Base-by-base conservation (phyloP, 2,888 invertebrate species). In the Drepana falcataria region DNA sequence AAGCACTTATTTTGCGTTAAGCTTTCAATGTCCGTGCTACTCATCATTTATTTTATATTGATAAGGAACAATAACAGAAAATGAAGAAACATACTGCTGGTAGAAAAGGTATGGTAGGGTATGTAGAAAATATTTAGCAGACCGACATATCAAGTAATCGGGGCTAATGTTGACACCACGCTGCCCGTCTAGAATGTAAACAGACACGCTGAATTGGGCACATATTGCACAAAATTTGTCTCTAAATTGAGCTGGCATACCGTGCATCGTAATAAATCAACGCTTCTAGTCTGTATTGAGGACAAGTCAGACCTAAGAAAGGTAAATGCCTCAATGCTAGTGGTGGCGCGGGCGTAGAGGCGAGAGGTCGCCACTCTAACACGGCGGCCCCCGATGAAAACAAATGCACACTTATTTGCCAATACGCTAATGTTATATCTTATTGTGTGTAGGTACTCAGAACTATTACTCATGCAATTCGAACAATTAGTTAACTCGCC, bases 241-340 rank as follows among this genome's bases (percentile, higher is more conserved):
- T 82, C 74, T 81, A 79, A 84, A 82, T 79, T 77, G 74, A 81
- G 73, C 68, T 74, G 61, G 75, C 82, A 85, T 84, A 82, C 81
- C 79, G 73, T 81, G 78, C 81, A 83, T 85, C 81, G 80, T 77
- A 80, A 85, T 87, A 86, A 87, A 87, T 87, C 84, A 86, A 83
- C 80, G 82, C 80, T 80, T 83, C 81, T 77, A 84, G 78, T 61
- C 67, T 69, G 81, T 83, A 88, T 86, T 88, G 88, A 87, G 89
- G 87, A 88, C 90, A 89, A 81, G 80, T 79, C 78, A 79, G 81
- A 86, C 83, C 88, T 87, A 87, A 85, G 88, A 88, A 88, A 88
- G 88, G 88, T 87, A 88, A 87, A 87, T 85, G 82, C 86, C 76
- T 87, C 85, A 87, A 87, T 86, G 86, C 80, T 85, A 79, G 80